Percentiles rank a stretch among this genome's conserved stretches.
Evolutionary conservation across 92 coral and sea anemone genomes (phyloP).

Genomic region (Bergia puertoricense): DNA sequence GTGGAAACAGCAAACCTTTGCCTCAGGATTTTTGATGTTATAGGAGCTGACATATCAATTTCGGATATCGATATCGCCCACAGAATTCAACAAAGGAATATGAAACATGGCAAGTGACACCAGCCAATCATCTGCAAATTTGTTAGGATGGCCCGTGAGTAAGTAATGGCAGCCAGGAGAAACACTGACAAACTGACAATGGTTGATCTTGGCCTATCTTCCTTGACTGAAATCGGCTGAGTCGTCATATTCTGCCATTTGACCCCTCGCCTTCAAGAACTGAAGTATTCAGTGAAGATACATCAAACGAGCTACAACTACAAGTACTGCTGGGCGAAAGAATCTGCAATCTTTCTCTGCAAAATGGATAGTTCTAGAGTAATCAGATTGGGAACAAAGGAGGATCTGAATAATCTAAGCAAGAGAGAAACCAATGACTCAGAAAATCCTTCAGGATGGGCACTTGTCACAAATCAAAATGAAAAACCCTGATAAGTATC

Average conservation of each 20-base stretch:
- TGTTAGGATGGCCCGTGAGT: slow-evolving; percentile 21
- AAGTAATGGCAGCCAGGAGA: slow-evolving; percentile 7
- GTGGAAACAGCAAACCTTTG: slow-evolving; percentile 19
- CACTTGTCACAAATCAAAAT: too few relatives aligned
- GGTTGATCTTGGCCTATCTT: slow-evolving; percentile 22
- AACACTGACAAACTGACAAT: background rate
- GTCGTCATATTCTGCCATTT: slow-evolving; percentile 26
- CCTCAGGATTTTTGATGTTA: background rate
- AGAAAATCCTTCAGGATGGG: too few relatives aligned
- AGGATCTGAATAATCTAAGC: background rate
- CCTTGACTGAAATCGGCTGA: background rate
- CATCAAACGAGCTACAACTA: slow-evolving; percentile 12
- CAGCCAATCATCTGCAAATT: slow-evolving; percentile 46
- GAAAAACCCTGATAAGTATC: too few relatives aligned
- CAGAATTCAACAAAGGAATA: slow-evolving; percentile 23
- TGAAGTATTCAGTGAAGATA: background rate
- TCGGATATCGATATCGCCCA: slow-evolving; percentile 36
- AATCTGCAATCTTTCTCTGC: slow-evolving; percentile 32
- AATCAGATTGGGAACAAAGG: too few relatives aligned
- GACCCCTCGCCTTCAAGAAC: slow-evolving; percentile 7
- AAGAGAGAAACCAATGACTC: background rate
- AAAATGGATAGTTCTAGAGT: background rate
- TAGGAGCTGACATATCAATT: slow-evolving; percentile 32
- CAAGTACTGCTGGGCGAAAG: slow-evolving; percentile 44
- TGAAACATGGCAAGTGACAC: background rate